A percentile compares a stretch with the other conserved stretches of the same genome.
Evolutionary conservation across 2,888 invertebrate genomes (phyloP).

Genomic region (Drosophila borborema): DNA sequence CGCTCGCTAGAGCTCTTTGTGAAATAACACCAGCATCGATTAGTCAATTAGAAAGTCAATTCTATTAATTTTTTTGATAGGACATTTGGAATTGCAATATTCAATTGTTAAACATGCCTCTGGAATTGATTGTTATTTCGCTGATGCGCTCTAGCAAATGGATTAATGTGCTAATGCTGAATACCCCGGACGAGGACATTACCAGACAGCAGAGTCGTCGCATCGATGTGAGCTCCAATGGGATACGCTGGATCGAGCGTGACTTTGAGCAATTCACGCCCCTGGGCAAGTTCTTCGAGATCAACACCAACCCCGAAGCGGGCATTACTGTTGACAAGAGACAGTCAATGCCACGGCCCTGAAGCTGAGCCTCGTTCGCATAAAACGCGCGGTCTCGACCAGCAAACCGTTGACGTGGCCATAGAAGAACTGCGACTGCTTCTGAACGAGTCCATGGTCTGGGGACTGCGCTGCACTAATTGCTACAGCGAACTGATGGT

Average conservation of each 20-base stretch:
- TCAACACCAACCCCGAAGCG: slow-evolving; percentile 12
- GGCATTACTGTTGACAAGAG: slow-evolving; percentile 10
- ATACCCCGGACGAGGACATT: slow-evolving; percentile 22
- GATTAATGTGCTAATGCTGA: slow-evolving; percentile 47
- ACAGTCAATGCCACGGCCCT: slow-evolving; percentile 5
- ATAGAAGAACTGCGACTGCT: slow-evolving; percentile 13
- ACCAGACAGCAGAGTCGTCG: background rate
- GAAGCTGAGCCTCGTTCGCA: slow-evolving; percentile 16
- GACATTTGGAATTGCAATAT: background rate
- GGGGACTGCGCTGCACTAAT: slow-evolving; percentile 37
- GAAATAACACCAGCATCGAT: background rate
- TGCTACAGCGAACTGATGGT: slow-evolving; percentile 37
- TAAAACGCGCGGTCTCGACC: slow-evolving; percentile 20
- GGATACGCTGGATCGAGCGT: slow-evolving; percentile 39
- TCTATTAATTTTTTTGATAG: background rate
- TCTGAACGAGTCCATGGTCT: slow-evolving; percentile 3
- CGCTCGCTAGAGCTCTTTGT: background rate
- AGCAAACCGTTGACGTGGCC: slow-evolving; percentile 8
- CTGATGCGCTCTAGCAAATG: slow-evolving; percentile 23
- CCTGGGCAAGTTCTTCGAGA: slow-evolving; percentile 32
- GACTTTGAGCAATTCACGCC: slow-evolving; percentile 26
- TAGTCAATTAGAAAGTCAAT: background rate
- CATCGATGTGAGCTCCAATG: slow-evolving; percentile 26
- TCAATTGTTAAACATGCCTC: slow-evolving; percentile 34
- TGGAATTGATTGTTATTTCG: slow-evolving; percentile 46